Evolutionary conservation across 2,113 vertebrate genomes (phyloP).

Genomic region (Ptilonorhynchus violaceus): DNA sequence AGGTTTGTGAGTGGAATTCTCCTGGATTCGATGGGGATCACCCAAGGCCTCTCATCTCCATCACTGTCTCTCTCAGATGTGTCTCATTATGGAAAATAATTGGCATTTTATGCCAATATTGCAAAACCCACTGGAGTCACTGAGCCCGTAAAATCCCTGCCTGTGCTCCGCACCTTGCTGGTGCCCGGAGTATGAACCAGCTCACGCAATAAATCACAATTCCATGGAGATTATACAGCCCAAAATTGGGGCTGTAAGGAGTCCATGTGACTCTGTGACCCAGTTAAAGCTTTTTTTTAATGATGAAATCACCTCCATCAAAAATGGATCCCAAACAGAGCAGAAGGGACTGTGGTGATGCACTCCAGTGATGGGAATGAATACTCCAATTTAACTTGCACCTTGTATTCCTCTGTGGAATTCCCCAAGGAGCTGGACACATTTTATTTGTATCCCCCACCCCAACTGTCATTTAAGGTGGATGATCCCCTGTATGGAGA

Average conservation of each 20-base stretch:
- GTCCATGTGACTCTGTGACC: background rate
- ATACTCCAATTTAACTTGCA: background rate
- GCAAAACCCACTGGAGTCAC: background rate
- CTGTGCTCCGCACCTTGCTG: background rate
- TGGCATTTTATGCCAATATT: background rate
- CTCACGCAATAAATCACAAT: background rate
- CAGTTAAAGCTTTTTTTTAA: background rate
- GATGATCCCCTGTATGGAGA: background rate
- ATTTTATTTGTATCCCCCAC: background rate
- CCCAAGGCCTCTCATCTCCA: background rate
- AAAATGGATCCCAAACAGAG: background rate
- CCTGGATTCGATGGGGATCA: background rate
- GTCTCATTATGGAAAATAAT: background rate
- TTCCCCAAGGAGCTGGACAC: background rate
- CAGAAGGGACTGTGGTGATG: background rate
- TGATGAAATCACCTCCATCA: background rate
- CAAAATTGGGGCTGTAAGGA: background rate
- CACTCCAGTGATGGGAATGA: background rate
- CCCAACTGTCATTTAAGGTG: background rate
- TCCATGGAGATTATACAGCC: background rate
- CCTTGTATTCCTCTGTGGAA: background rate
- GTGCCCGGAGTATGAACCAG: background rate
- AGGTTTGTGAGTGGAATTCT: slow-evolving; percentile 50
- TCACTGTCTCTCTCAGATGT: background rate
- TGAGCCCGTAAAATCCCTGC: background rate